Base-by-base conservation (phyloP, 2,888 invertebrate genomes). In the Synergus itoensis region DNA sequence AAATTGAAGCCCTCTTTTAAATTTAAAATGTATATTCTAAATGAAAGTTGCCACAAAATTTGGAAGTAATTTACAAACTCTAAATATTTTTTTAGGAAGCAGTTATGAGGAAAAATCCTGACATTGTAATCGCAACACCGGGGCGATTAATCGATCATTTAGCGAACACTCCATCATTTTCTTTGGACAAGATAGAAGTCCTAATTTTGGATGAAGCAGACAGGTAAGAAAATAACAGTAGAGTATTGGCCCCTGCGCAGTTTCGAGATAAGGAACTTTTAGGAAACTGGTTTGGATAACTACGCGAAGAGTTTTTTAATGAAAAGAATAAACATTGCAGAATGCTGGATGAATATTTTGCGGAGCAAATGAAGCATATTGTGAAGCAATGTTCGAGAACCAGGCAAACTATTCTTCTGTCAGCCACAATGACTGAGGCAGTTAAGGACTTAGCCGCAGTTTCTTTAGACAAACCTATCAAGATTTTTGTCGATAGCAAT, bases 351-450 rank as follows among this genome's bases (percentile, higher is more conserved):
- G 99, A 99, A 91, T 98, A 98, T 92, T 99, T 99, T 93, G 98
- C 98, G 0, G 99, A 99, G 86, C 99, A 99, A 92, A 98, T 99
- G 98, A 99, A 98, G 90, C 99, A 99, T 93, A 98, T 99, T 87
- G 97, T 99, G 76, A 95, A 96, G 21, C 96, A 98, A 87, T 99
- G 99, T 92, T 95, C 98, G 0, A 94, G 96, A 79, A 97, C 96
- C 18, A 94, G 99, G 12, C 99, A 99, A 93, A 99, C 99, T 0
- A 97, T 99, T 95, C 93, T 99, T 80, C 99, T 99, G 93, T 99
- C 99, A 0, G 99, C 99, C 53, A 99, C 99, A 16, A 99, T 99
- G 99, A 98, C 98, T n/a, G 99, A 99, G 78, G 96, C 97, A 92
- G 99, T 99, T 0, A 96, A 98, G 92, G 98, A 98, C 92, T 93